Base-by-base conservation (phyloP, 1,140 invertebrate species). In the Drosophila willistoni region DNA sequence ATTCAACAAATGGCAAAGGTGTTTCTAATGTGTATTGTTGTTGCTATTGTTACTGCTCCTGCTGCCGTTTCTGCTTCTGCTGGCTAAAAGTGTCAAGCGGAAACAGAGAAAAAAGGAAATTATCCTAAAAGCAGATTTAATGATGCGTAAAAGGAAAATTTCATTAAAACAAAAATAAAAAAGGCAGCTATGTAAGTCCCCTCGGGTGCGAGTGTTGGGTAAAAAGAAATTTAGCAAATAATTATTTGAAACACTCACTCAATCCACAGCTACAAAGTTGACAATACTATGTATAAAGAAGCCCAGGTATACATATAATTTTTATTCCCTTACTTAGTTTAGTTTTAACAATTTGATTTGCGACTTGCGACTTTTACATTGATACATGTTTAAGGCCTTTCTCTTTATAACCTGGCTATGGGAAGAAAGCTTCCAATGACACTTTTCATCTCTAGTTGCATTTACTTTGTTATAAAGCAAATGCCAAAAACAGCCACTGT, bases 81-180 rank as follows among this genome's bases (percentile, higher is more conserved):
- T 51, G 44, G 17, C 7, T 51, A 51, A 51, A 51, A 51, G 44
- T 51, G 44, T 51, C 44, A 22, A 51, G 44, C 44, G 44, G 73
- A 62, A 65, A 71, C 34, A 17, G 55, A 61, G 73, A 78, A 71
- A 71, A 77, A 71, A 69, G 67, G 72, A 69, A 76, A 75, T 34
- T 25, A 68, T 66, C 68, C 69, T 73, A 70, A 77, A 71, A 73
- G 51, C 34, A 71, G 57, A 72, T 47, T 72, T 63, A 78, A 72
- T 78, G 75, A 68, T 57, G 51, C 68, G 76, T 56, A 51, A 42
- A 64, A 72, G 34, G 55, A 60, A 64, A 77, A 70, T 77, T 77
- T 64, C 56, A 41, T 51, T 64, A 51, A 66, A 39, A 39, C 44
- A 51, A 51, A 22, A 51, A 22, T 5, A 44, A 44, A 44, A 44